A percentile compares a stretch with the other conserved stretches of the same genome.
Conservation (phyloP, 1,140 invertebrate genomes). For the Atta colombica region DNA sequence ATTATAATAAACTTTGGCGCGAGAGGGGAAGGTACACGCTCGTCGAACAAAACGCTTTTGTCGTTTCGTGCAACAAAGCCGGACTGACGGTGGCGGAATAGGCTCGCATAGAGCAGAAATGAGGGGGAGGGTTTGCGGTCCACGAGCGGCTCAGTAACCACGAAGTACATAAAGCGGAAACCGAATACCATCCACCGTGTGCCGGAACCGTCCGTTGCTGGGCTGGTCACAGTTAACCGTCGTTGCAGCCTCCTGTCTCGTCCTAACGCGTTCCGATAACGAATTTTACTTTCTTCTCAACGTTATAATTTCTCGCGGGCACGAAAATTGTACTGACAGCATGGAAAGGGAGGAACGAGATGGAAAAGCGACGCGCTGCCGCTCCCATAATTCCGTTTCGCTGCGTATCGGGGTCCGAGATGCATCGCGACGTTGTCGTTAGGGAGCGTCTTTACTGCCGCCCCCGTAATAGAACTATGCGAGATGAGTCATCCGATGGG, state of each 20-base stretch:
- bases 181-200: slow-evolving; percentile 73
- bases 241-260: slow-evolving; percentile 44
- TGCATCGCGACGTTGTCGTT: slow-evolving; percentile 36
- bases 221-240: slow-evolving; percentile 57
- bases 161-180: slow-evolving; percentile 82
- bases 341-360: background rate
- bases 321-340: slow-evolving; percentile 36
- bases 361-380: background rate
- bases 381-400: slow-evolving; percentile 49
- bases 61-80: slow-evolving; percentile 80
- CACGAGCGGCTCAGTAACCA: slow-evolving; percentile 77
- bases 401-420: slow-evolving; percentile 26
- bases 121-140: slow-evolving; percentile 44
- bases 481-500: slow-evolving; percentile 74
- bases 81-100: slow-evolving; percentile 61
- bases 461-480: slow-evolving; percentile 31
- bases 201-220: slow-evolving; percentile 62
- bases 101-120: background rate
- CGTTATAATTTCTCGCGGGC: slow-evolving; percentile 44
- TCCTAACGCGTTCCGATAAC: slow-evolving; percentile 18
- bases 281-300: slow-evolving; percentile 24
- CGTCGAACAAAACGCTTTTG: slow-evolving; percentile 83
- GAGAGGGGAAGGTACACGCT: background rate
- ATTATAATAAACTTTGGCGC: slow-evolving; percentile 72
- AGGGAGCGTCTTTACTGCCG: slow-evolving; percentile 9